Evolutionary conservation across 2,888 invertebrate genomes (phyloP).

Genomic region (Pemphredon lugubris): DNA sequence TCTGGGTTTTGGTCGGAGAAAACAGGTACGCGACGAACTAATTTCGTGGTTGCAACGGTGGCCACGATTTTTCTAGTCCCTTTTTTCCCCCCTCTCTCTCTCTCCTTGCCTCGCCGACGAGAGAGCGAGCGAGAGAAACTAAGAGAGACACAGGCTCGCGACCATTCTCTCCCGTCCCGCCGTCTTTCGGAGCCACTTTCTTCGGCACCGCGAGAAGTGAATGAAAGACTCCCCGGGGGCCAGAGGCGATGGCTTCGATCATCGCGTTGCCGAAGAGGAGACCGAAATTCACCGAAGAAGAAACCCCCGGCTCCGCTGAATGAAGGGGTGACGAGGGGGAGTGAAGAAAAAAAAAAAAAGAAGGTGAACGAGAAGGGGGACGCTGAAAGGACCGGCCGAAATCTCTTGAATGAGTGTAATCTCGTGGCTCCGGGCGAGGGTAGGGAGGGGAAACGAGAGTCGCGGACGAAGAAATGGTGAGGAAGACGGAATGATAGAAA

Average conservation of each 20-base stretch:
- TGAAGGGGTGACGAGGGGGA: conserved; percentile 41
- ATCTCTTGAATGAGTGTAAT: conserved; percentile 79
- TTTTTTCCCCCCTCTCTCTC: conserved; percentile 4
- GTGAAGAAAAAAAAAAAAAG: conserved; percentile 28
- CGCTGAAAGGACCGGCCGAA: conserved; percentile 64
- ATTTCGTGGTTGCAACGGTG: conserved; percentile 61
- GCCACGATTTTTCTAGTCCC: conserved; percentile 19
- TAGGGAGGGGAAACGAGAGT: conserved; percentile 21
- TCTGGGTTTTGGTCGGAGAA: conserved; percentile 8
- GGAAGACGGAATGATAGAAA: conserved; percentile 10
- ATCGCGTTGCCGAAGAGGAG: conserved; percentile 15
- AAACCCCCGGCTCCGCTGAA: conserved; percentile 49
- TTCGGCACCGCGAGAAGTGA: conserved; percentile 35
- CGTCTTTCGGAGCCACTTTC: background rate
- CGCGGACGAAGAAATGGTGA: conserved; percentile 1
- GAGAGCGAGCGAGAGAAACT: background rate
- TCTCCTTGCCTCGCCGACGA: background rate
- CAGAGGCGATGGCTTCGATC: conserved; percentile 42
- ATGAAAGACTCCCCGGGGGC: conserved; percentile 62
- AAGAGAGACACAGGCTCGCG: background rate
- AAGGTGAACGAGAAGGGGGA: conserved; percentile 1
- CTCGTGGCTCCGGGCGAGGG: conserved; percentile 60
- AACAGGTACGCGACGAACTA: conserved; percentile 58
- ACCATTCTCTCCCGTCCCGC: background rate
- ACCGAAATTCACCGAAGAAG: too few relatives aligned